Evolutionary conservation across 2,888 invertebrate genomes (phyloP), one percentile per base, ranked within the genome.

Genomic region (Gasteruption jaculator): DNA sequence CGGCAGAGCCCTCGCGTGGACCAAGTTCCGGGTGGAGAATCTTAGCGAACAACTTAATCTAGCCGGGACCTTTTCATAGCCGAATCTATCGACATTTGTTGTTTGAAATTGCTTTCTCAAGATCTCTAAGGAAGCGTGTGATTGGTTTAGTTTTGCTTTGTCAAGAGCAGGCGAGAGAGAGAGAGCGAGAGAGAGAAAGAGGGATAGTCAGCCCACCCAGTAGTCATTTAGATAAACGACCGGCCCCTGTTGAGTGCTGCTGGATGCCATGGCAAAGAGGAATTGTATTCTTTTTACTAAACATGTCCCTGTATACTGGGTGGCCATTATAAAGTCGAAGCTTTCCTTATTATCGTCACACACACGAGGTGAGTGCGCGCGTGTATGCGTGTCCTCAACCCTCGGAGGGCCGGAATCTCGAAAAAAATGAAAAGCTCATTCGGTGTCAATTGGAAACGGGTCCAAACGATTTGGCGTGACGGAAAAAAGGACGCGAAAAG

Each of bases 201-300:
- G 24, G 31, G 27, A 10, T 14, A 48, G 48, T 45, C 56, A 48
- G 63, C 61, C 63, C 63, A 63, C 63, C 63, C 63, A 63, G 63
- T 66, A 66, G 67, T 64, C 64, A 64, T 65, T 65, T 65, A 65
- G 65, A 66, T 65, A 66, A 67, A 66, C 63, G 64, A 62, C 58
- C 60, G 57, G 61, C 56, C 58, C 60, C 63, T 54, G 63, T 60
- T 58, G 61, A 64, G 62, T 63, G 63, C 61, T 54, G 58, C 58
- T 60, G 62, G 58, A 57, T 54, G 53, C 60, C 60, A 52, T 49
- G 51, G 41, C 33, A n/a, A n/a, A n/a, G n/a, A n/a, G n/a, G n/a
- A n/a, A n/a, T n/a, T n/a, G n/a, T n/a, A n/a, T n/a, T n/a, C n/a
- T n/a, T n/a, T n/a, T n/a, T n/a, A n/a, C n/a, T n/a, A n/a, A n/a